A percentile compares a stretch with the other conserved stretches of the same genome.
Evolutionary conservation across 2,888 invertebrate species (phyloP).

Genomic region (Adineta ricciae): DNA sequence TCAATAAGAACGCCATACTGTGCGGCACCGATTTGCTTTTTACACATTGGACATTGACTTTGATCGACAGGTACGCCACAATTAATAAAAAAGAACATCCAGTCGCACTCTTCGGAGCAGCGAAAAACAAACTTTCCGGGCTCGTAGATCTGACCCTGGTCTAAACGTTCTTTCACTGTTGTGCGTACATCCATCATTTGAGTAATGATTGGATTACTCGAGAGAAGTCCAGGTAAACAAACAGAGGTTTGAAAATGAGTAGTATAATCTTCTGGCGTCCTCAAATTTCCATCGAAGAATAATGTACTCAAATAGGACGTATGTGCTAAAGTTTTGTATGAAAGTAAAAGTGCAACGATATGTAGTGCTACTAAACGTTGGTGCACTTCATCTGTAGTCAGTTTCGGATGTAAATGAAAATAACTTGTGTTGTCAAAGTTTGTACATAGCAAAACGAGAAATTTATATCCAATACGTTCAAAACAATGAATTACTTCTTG

Average conservation of each 20-base stretch:
- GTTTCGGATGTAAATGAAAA: neutral
- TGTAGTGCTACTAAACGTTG: neutral
- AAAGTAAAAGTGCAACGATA: neutral
- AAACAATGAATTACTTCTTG: neutral
- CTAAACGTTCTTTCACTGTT: constrained; percentile 1
- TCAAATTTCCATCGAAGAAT: neutral
- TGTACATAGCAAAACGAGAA: neutral
- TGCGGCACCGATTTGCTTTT: neutral
- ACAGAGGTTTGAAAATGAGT: neutral
- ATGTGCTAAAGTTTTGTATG: neutral
- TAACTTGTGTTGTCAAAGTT: neutral
- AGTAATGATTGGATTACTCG: neutral
- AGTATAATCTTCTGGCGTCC: neutral
- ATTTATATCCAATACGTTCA: neutral
- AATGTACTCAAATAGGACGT: neutral
- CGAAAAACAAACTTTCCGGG: neutral
- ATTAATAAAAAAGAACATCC: constrained; percentile 5
- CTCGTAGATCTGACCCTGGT: neutral
- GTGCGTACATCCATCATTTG: neutral
- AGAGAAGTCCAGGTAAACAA: neutral
- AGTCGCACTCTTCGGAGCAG: neutral
- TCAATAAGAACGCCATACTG: constrained; percentile 3
- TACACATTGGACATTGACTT: neutral
- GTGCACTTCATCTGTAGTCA: neutral
- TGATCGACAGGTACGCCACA: constrained; percentile 13